Conservation (phyloP, 2,888 invertebrate species). For the Gibbula magus region DNA sequence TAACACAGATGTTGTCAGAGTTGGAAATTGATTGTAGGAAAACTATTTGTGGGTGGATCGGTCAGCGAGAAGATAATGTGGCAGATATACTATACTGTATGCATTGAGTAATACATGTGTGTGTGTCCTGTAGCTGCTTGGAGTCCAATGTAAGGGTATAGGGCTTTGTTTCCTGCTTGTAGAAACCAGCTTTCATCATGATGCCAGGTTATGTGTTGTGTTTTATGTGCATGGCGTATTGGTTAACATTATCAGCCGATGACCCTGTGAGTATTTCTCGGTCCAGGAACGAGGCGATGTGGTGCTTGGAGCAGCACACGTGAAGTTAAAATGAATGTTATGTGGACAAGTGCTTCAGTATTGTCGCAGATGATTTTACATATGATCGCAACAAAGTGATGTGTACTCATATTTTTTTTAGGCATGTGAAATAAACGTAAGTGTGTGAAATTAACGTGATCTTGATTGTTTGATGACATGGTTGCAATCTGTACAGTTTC, state of each 20-base stretch:
- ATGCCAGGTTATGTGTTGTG: slow-evolving; percentile 11
- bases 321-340: neutral
- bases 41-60: neutral
- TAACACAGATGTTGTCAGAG: slow-evolving; percentile 12
- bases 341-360: slow-evolving; percentile 12
- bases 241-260: neutral
- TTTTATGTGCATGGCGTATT: slow-evolving; percentile 16
- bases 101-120: neutral
- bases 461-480: slow-evolving; percentile 19
- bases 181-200: neutral
- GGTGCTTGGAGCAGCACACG: too few relatives aligned
- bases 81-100: neutral
- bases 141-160: neutral
- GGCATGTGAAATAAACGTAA: slow-evolving; percentile 22
- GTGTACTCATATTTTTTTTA: slow-evolving; percentile 15
- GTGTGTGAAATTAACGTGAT: slow-evolving; percentile 15
- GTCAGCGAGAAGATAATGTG: neutral
- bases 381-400: slow-evolving; percentile 9
- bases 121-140: neutral
- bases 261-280: slow-evolving; percentile 7
- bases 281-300: neutral
- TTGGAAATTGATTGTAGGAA: slow-evolving; percentile 10
- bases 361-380: slow-evolving; percentile 11
- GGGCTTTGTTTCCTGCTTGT: slow-evolving; percentile 9
- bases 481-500: too few relatives aligned